Evolutionary conservation across 2,797 vertebrate genomes (phyloP), one percentile per base, ranked within the genome.

Genomic region (Scyliorhinus canicula): DNA sequence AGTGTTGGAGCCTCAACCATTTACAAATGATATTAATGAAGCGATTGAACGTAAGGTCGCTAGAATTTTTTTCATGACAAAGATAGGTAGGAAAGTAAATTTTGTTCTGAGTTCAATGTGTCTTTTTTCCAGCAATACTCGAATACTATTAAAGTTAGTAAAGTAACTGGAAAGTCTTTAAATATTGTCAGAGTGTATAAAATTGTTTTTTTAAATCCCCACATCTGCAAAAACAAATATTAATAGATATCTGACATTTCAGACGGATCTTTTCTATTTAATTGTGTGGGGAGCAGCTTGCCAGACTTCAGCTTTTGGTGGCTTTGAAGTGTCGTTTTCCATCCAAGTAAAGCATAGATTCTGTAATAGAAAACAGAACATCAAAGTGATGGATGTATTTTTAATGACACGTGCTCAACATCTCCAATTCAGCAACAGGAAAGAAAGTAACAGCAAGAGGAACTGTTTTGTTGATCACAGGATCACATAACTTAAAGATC

Each of bases 311-410:
- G 11, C 50, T 14, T 28, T 1, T 74, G 65, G 6, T 74, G n/a
- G 16, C 9, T 95, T 97, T 96, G 40, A 99, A 99, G 97, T 99
- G 99, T 96, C 99, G 97, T 96, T 98, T 98, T 95, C 99, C 99
- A 60, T 99, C 99, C 97, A 99, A 97, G 96, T 98, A 99, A 95
- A 99, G 96, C 99, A 99, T 99, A 93, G 99, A 99, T 96, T 99
- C 99, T 99, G 97, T 95, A 96, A 96, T 47, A 65, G 16, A 96
- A 44, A 95, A 55, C 79, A 60, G n/a, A 95, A 31, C 12, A 52
- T 63, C 19, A 69, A 7, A 52, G 7, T n/a, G 28, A 7, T 12
- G 5, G 3, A 44, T 55, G 65, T 31, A 40, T 28, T 67, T 55
- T 26, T 6, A 63, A 52, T 4, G 19, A 50, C 77, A 52, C 40